Evolutionary conservation across 1,140 invertebrate genomes (phyloP).

Genomic region (Ptiloglossa arizonensis): DNA sequence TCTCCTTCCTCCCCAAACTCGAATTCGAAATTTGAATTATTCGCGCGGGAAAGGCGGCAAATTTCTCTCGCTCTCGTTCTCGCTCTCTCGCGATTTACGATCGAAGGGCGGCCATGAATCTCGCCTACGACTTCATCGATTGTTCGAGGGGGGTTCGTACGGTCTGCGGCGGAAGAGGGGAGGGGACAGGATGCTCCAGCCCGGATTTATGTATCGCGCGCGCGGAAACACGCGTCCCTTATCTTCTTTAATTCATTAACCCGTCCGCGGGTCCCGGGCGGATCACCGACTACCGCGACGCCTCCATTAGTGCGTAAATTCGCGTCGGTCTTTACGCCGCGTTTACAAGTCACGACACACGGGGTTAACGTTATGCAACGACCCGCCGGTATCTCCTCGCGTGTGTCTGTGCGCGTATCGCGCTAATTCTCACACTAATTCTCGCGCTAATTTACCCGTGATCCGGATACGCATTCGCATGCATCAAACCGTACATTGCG

Average conservation of each 20-base stretch:
- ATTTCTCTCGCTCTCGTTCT: no score
- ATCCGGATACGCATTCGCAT: conserved; percentile 62
- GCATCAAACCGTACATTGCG: conserved; percentile 59
- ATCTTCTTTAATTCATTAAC: conserved; percentile 59
- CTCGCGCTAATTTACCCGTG: conserved; percentile 60
- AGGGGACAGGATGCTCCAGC: no score
- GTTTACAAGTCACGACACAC: conserved; percentile 53
- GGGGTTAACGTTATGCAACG: conserved; percentile 65
- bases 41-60: no score
- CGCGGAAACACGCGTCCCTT: conserved; percentile 38
- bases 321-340: conserved; percentile 47
- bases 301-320: conserved; percentile 53
- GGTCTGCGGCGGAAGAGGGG: background rate
- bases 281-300: conserved; percentile 7
- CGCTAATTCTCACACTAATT: conserved; percentile 65
- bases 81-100: background rate
- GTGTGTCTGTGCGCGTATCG: conserved; percentile 38
- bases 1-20: no score
- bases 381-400: conserved; percentile 29
- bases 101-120: background rate
- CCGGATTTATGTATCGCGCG: background rate
- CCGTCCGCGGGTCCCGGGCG: background rate
- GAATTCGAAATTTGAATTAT: no score
- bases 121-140: background rate
- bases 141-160: background rate